Conservation (phyloP, 2,888 invertebrate species). For the Megamerina dolium region DNA sequence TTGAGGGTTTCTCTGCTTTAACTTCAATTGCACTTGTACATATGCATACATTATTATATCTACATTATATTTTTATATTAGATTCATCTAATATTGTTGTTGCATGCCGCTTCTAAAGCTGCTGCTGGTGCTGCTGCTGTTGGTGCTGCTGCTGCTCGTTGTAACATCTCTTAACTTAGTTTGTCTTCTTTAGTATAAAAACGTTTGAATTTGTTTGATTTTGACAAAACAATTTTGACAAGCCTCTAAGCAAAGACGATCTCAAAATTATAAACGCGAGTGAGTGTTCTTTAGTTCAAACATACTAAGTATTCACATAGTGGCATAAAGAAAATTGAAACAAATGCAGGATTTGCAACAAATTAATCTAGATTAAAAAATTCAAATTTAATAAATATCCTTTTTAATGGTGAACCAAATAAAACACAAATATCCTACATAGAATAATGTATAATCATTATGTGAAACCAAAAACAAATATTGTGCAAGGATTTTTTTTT, state of each 20-base stretch:
- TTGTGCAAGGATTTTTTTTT: too few relatives aligned
- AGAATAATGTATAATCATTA: too few relatives aligned
- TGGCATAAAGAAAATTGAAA: neutral
- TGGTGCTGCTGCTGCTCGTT: slow-evolving; percentile 11
- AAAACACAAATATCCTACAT: too few relatives aligned
- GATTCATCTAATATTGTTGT: too few relatives aligned
- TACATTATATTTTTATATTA: too few relatives aligned
- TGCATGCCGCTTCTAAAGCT: slow-evolving; percentile 2
- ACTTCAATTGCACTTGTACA: too few relatives aligned
- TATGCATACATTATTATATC: too few relatives aligned
- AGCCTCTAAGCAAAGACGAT: slow-evolving; percentile 38
- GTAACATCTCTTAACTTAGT: neutral
- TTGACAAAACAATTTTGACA: slow-evolving; percentile 39
- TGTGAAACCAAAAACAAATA: too few relatives aligned
- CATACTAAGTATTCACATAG: neutral
- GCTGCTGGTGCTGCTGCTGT: slow-evolving; percentile 7
- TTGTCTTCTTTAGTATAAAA: slow-evolving; percentile 39
- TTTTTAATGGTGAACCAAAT: too few relatives aligned
- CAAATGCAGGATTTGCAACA: too few relatives aligned
- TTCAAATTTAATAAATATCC: too few relatives aligned
- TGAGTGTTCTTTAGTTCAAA: neutral
- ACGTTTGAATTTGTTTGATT: slow-evolving; percentile 29
- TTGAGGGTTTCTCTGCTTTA: slow-evolving; percentile 5
- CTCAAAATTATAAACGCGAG: slow-evolving; percentile 10
- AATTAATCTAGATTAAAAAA: too few relatives aligned